Conservation (phyloP, 2,888 invertebrate species). For the Eulithis prunata region DNA sequence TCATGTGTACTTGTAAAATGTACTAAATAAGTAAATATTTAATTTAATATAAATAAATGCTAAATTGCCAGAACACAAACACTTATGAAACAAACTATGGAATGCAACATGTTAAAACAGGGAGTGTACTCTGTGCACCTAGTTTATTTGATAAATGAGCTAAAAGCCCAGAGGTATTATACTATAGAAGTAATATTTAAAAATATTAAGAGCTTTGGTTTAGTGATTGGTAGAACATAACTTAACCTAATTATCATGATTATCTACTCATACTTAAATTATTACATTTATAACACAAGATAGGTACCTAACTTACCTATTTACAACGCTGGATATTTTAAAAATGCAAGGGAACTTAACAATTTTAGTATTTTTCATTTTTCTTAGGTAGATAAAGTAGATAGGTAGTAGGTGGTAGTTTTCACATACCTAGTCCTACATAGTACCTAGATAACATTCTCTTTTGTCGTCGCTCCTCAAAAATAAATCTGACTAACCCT, state of each 20-base stretch:
- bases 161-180: background rate
- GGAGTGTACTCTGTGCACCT: background rate
- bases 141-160: background rate
- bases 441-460: no score
- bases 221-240: slow-evolving; percentile 20
- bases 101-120: slow-evolving; percentile 4
- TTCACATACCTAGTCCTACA: no score
- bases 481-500: background rate
- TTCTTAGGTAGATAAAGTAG: no score
- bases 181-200: background rate
- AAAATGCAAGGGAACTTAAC: slow-evolving; percentile 2
- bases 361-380: no score
- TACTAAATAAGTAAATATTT: no score
- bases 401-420: no score
- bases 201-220: slow-evolving; percentile 32
- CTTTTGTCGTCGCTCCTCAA: background rate
- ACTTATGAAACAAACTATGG: no score
- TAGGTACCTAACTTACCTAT: background rate
- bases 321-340: slow-evolving; percentile 6
- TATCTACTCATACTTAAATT: no score
- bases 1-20: no score
- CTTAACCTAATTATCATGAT: background rate
- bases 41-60: no score
- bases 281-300: background rate
- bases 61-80: no score